These are phyloP conservation scores for Zele albiditarsus DNA, from an alignment of 2,888 invertebrate species.

Conservation along the genomic window DNA sequence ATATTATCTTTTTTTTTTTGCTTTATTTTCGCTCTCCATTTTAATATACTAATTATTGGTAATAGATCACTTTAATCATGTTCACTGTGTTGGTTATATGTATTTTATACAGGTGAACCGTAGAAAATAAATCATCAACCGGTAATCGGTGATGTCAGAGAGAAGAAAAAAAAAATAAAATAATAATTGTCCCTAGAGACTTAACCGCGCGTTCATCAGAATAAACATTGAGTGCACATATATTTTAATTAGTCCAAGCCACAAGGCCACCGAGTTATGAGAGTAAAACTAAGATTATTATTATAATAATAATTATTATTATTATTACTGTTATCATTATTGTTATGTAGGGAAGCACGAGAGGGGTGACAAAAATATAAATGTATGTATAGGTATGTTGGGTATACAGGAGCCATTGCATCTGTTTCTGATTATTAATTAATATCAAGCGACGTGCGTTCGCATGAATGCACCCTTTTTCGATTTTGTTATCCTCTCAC, in stretches of 20 bases:
- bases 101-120: too few species aligned
- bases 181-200: slow-evolving; percentile 38
- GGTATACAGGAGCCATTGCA: slow-evolving; percentile 58
- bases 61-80: too few species aligned
- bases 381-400: slow-evolving; percentile 46
- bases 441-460: slow-evolving; percentile 67
- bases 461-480: slow-evolving; percentile 54
- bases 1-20: not conserved
- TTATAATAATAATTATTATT: not conserved
- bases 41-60: slow-evolving; percentile 2
- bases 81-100: too few species aligned
- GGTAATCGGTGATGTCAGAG: slow-evolving; percentile 18
- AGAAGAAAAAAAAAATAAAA: slow-evolving; percentile 7
- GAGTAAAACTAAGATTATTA: slow-evolving; percentile 57
- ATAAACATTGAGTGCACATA: slow-evolving; percentile 53
- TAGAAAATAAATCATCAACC: not conserved
- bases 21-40: too few species aligned
- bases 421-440: slow-evolving; percentile 73
- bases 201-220: slow-evolving; percentile 54
- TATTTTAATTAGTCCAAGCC: slow-evolving; percentile 67
- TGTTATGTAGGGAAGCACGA: too few species aligned
- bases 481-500: not conserved
- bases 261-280: slow-evolving; percentile 37
- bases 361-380: too few species aligned
- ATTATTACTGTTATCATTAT: slow-evolving; percentile 54